Evolutionary conservation across 2,888 invertebrate species (phyloP).

Genomic region (Campoplex capitator): DNA sequence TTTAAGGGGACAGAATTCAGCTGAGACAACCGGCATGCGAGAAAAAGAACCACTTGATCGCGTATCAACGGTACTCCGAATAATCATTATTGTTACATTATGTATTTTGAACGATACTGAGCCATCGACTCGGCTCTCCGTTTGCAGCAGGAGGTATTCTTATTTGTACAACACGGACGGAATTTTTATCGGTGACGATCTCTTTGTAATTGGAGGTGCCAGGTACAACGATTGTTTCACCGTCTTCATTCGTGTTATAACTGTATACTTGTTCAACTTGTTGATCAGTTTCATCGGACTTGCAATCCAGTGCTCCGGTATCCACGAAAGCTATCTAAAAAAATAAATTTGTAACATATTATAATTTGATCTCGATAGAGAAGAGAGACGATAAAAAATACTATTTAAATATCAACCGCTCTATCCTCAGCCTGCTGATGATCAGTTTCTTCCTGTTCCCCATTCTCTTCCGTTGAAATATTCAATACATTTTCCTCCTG

Average conservation of each 20-base stretch:
- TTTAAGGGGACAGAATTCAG: conserved; percentile 15
- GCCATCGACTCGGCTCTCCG: conserved; percentile 79
- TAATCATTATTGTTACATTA: conserved; percentile 49
- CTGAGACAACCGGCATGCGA: not conserved
- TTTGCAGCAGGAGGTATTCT: conserved; percentile 78
- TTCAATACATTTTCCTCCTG: conserved; percentile 79
- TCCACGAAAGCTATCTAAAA: conserved; percentile 76
- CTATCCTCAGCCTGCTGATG: conserved; percentile 77
- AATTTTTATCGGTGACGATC: conserved; percentile 77
- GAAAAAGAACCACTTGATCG: not conserved
- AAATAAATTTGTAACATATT: conserved; percentile 6
- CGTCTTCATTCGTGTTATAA: conserved; percentile 78
- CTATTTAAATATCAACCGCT: conserved; percentile 74
- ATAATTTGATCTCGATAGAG: not conserved
- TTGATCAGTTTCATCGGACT: conserved; percentile 76
- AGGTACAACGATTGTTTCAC: conserved; percentile 81
- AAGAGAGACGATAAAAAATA: not conserved
- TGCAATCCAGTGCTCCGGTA: conserved; percentile 77
- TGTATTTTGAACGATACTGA: conserved; percentile 81
- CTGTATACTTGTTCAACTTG: conserved; percentile 79
- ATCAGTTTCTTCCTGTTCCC: conserved; percentile 76
- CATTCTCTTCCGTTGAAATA: conserved; percentile 75
- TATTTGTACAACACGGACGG: conserved; percentile 82
- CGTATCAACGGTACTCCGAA: not conserved
- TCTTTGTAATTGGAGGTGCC: conserved; percentile 79